Percentiles rank a stretch among this genome's conserved stretches.
These are phyloP conservation scores for Hyphantria cunea DNA, from an alignment of 1,140 invertebrate genomes.

Conservation along the genomic window DNA sequence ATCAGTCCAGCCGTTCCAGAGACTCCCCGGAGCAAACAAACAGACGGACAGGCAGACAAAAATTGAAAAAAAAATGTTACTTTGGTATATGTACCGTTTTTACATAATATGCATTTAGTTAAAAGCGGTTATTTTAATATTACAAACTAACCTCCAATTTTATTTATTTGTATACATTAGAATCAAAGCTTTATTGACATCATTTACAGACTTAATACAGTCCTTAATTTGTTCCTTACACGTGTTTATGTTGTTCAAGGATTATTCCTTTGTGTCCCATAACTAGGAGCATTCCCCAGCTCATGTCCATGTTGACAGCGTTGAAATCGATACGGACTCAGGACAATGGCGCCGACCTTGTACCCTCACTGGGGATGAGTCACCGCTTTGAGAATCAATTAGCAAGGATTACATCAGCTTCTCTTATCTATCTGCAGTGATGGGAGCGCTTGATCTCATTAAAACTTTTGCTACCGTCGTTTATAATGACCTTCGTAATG, in stretches of 20 bases:
- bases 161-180: no score
- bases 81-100: no score
- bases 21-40: no score
- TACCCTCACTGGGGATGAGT: slow-evolving; percentile 40
- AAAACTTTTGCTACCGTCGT: slow-evolving; percentile 51
- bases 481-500: slow-evolving; percentile 60
- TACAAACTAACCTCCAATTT: no score
- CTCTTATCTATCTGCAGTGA: slow-evolving; percentile 49
- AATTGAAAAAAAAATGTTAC: no score
- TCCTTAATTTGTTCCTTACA: slow-evolving; percentile 9
- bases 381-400: slow-evolving; percentile 60
- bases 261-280: slow-evolving; percentile 9
- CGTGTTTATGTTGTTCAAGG: neutral
- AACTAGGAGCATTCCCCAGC: neutral
- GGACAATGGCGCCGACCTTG: slow-evolving; percentile 17
- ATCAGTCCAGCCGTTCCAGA: no score
- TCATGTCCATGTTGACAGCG: slow-evolving; percentile 20
- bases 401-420: slow-evolving; percentile 37
- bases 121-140: no score
- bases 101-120: no score
- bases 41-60: no score
- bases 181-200: no score
- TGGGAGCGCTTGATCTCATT: slow-evolving; percentile 50
- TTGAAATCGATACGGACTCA: slow-evolving; percentile 20
- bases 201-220: no score